phyloP scores from a whole-genome alignment of 2,113 vertebrate species.

The Ceuthmochares aereus region DNA sequence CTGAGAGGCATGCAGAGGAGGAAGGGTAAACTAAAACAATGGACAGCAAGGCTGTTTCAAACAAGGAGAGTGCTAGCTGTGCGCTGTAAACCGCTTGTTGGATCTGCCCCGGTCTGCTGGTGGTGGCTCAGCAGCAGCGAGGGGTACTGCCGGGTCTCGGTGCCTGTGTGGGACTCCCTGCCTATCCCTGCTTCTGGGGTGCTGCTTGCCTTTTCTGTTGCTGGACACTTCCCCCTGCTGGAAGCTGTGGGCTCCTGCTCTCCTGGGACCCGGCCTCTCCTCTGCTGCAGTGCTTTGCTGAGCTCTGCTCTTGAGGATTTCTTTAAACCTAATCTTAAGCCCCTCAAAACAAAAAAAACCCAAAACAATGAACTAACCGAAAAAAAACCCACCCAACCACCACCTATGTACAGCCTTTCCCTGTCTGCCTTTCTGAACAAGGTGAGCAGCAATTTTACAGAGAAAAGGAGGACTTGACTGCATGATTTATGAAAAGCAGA shows the following conservation, averaged over 20 bases:
- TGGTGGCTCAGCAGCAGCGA: not conserved
- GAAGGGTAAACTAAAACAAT: not conserved
- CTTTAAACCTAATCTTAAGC: not conserved
- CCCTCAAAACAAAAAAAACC: accelerated
- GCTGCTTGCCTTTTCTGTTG: not conserved
- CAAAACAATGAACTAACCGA: not conserved
- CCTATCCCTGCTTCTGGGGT: not conserved
- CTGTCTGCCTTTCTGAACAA: not conserved
- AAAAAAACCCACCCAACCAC: not conserved
- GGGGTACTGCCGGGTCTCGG: not conserved
- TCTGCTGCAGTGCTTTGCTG: not conserved
- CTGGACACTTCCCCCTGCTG: not conserved
- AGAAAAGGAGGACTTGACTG: not conserved
- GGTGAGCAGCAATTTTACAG: not conserved
- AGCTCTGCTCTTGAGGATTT: not conserved
- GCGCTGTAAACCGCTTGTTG: accelerated
- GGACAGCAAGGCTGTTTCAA: not conserved
- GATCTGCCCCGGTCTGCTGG: accelerated
- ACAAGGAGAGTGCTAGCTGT: accelerated
- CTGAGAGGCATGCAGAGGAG: not conserved
- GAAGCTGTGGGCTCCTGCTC: not conserved
- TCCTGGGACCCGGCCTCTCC: accelerated
- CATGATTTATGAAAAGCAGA: not conserved
- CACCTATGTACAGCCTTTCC: not conserved
- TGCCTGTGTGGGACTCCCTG: not conserved